These are phyloP conservation scores for Sarcophaga rosellei DNA, from an alignment of 2,888 invertebrate species.

Conservation along the genomic window DNA sequence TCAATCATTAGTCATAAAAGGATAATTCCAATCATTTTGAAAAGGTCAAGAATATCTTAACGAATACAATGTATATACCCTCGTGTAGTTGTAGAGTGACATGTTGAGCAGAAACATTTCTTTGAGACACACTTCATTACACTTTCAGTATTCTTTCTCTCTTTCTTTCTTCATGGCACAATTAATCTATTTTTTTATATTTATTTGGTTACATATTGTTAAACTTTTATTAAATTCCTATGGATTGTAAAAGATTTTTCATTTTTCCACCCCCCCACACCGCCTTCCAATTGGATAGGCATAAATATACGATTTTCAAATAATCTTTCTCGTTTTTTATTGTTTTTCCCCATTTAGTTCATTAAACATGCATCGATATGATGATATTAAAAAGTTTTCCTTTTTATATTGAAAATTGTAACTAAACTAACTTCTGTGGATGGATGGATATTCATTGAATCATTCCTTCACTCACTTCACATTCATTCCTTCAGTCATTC, in stretches of 20 bases:
- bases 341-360: constrained; percentile 33
- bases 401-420: not conserved
- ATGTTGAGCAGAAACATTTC: no score
- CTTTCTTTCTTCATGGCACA: not conserved
- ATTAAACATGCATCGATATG: constrained; percentile 38
- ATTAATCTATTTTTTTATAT: not conserved
- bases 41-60: no score
- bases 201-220: constrained; percentile 10
- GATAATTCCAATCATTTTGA: no score
- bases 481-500: not conserved
- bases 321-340: not conserved
- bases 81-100: no score
- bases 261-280: no score
- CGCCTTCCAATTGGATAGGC: not conserved
- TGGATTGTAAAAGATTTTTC: no score
- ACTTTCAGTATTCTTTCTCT: not conserved
- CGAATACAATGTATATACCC: no score
- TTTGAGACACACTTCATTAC: no score
- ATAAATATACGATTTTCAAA: not conserved
- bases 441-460: not conserved
- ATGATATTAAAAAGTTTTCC: constrained; percentile 31
- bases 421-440: constrained; percentile 1
- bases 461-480: not conserved
- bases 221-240: constrained; percentile 14
- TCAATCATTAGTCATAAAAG: no score